These are phyloP conservation scores for Callipepla squamata DNA, from an alignment of 2,113 vertebrate genomes.

Conservation along the genomic window DNA sequence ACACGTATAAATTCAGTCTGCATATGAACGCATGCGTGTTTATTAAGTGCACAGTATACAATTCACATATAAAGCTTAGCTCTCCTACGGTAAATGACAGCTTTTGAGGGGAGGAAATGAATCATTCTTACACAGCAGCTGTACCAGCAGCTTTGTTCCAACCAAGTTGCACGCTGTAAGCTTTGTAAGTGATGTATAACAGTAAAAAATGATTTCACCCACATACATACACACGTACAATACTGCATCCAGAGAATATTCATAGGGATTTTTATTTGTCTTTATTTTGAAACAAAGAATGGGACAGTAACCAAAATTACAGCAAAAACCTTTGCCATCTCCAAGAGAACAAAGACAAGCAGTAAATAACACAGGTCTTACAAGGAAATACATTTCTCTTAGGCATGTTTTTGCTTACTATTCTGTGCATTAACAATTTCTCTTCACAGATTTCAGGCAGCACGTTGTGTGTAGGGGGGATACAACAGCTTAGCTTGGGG, in stretches of 20 bases:
- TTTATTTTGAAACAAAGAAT: constrained; percentile 12
- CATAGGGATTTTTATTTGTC: not conserved
- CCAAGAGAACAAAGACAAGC: constrained; percentile 4
- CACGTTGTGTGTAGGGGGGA: not conserved
- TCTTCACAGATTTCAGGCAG: not conserved
- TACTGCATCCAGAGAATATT: not conserved
- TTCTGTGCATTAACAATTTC: not conserved
- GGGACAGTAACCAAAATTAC: not conserved
- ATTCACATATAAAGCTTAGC: not conserved
- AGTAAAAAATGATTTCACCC: not conserved
- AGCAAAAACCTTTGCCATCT: not conserved
- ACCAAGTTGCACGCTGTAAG: not conserved
- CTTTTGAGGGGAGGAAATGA: not conserved
- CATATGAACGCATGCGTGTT: not conserved
- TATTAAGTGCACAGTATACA: not conserved
- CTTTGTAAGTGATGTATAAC: constrained; percentile 16
- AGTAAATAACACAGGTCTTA: not conserved
- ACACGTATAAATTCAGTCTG: not conserved
- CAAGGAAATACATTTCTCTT: not conserved
- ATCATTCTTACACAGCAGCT: not conserved
- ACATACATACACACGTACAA: not conserved
- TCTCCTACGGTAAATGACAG: not conserved
- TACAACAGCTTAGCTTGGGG: not conserved
- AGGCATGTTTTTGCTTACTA: not conserved
- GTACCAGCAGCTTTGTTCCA: not conserved